phyloP scores from a whole-genome alignment of 2,113 vertebrate genomes.

The rat (Rattus norvegicus) region GRCr8 NC_086020.1:229556001-229556500 shows the following conservation, averaged over 20 bases:
- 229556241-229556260: background rate
- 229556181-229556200: background rate
- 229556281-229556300: background rate
- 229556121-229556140: background rate
- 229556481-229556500: background rate
- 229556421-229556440: background rate
- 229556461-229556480: background rate
- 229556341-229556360: background rate
- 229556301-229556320: background rate
- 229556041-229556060: background rate
- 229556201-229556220: background rate
- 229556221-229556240: background rate
- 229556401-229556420: background rate
- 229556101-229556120: background rate
- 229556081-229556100: background rate
- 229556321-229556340: background rate
- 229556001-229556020: background rate
- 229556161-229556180: no score
- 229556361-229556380: background rate
- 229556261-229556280: background rate
- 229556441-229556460: background rate
- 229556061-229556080: background rate
- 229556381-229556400: background rate
- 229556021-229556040: background rate
- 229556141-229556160: background rate